These are phyloP conservation scores for Silurus aristotelis DNA, from an alignment of 2,797 vertebrate species.

Conservation along the genomic window DNA sequence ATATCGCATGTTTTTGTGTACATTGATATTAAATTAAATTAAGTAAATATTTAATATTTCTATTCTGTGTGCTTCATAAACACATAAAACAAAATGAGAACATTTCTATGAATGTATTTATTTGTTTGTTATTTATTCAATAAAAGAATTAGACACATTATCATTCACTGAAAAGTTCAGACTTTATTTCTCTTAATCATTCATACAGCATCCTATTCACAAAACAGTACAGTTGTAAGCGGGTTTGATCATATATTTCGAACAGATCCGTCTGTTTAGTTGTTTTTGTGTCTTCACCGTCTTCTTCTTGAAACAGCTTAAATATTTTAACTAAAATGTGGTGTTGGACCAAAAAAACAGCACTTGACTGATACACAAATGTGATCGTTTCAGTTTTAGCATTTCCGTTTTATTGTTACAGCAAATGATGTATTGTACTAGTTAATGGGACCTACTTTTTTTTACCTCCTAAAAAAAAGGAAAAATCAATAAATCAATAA, in stretches of 20 bases:
- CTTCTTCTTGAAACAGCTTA: neutral
- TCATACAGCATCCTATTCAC: conserved; percentile 27
- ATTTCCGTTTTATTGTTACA: neutral
- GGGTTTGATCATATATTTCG: neutral
- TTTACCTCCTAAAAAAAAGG: too few relatives aligned
- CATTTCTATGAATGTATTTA: too few relatives aligned
- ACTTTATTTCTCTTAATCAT: conserved; percentile 32
- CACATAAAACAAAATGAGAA: neutral
- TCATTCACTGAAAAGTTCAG: neutral
- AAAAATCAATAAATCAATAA: neutral
- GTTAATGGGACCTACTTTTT: neutral
- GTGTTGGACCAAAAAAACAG: conserved; percentile 5
- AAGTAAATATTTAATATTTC: too few relatives aligned
- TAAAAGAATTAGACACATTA: neutral
- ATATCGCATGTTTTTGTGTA: neutral
- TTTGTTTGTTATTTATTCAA: too few relatives aligned
- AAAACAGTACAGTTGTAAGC: neutral
- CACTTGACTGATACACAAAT: conserved; percentile 15
- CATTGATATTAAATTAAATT: neutral
- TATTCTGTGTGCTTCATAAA: neutral
- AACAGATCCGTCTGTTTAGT: neutral
- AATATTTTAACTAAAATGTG: neutral
- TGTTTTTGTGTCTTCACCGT: conserved; percentile 9
- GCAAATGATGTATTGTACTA: neutral
- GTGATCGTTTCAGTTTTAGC: neutral